Evolutionary conservation across 2,113 vertebrate genomes (phyloP).

Genomic region (Rhodinocichla rosea): DNA sequence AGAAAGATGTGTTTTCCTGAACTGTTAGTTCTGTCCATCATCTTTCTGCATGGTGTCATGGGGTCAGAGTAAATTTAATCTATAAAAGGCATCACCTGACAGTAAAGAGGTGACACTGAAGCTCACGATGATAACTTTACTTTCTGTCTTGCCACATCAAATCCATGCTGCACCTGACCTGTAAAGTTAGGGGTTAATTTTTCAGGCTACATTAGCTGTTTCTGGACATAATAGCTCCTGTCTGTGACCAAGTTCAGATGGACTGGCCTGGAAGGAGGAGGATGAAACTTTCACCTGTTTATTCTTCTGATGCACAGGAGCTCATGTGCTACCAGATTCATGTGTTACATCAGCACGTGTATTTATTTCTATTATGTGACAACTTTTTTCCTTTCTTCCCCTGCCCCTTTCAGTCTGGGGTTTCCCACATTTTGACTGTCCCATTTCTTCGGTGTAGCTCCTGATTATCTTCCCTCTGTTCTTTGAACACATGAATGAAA

Average conservation of each 20-base stretch:
- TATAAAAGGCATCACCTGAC: not conserved
- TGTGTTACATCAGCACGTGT: rapidly evolving
- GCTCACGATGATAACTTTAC: not conserved
- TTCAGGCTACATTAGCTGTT: not conserved
- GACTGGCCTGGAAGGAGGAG: not conserved
- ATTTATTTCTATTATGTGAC: not conserved
- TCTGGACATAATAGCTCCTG: not conserved
- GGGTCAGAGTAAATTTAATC: not conserved
- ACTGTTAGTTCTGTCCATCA: not conserved
- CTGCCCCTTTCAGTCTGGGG: not conserved
- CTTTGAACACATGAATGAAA: not conserved
- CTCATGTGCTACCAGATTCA: not conserved
- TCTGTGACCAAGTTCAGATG: not conserved
- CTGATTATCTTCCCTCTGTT: not conserved
- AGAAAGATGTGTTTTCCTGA: not conserved
- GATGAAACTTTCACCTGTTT: not conserved
- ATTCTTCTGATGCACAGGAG: not conserved
- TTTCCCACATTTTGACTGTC: not conserved
- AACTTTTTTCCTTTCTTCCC: not conserved
- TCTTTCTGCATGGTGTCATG: not conserved
- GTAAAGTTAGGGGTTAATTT: not conserved
- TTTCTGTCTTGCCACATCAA: not conserved
- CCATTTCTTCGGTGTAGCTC: not conserved
- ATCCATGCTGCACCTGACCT: not conserved
- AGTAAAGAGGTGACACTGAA: not conserved